Conservation (phyloP, 2,797 vertebrate species). For the Scolopax bukidnonensis region DNA sequence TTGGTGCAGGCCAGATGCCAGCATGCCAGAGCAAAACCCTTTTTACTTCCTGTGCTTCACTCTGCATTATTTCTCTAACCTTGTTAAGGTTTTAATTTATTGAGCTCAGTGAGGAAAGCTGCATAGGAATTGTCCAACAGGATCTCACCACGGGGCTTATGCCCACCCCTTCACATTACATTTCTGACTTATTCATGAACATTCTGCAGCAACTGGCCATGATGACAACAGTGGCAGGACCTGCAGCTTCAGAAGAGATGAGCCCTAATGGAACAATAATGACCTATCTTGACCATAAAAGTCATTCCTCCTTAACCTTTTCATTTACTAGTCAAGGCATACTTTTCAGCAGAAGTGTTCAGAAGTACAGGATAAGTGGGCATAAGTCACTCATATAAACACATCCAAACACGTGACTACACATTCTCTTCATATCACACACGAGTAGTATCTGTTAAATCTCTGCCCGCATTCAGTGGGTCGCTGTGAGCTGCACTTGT, state of each 20-base stretch:
- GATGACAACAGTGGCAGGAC: not conserved
- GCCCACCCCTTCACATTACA: not conserved
- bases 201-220: not conserved
- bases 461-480: not conserved
- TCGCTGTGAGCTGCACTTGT: accelerated
- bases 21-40: not conserved
- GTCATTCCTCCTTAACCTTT: not conserved
- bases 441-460: not conserved
- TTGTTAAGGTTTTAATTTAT: not conserved
- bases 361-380: not conserved
- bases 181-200: not conserved
- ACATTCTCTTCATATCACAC: not conserved
- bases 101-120: not conserved
- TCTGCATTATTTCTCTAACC: not conserved
- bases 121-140: not conserved
- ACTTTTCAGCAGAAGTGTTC: not conserved
- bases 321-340: not conserved
- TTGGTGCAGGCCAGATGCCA: not conserved
- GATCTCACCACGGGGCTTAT: accelerated
- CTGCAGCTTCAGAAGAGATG: not conserved
- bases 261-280: not conserved
- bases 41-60: not conserved
- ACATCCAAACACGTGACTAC: accelerated
- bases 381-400: not conserved
- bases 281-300: not conserved